Evolutionary conservation across 2,113 vertebrate genomes (phyloP).

Genomic region (Catharus minimus): DNA sequence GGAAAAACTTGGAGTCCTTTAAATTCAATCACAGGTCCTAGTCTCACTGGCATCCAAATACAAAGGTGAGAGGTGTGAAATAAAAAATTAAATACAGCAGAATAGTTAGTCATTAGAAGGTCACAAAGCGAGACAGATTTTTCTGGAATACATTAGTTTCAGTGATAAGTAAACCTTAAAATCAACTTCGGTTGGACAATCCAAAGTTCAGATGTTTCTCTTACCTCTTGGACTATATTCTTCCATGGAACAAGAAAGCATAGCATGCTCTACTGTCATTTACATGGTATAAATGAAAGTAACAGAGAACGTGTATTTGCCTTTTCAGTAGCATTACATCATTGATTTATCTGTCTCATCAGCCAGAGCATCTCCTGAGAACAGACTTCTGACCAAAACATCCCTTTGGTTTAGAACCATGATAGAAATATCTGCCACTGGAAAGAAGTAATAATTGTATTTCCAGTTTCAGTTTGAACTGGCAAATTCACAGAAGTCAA

Average conservation of each 20-base stretch:
- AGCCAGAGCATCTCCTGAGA: not conserved
- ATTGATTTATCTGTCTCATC: not conserved
- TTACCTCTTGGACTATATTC: not conserved
- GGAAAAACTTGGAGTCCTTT: not conserved
- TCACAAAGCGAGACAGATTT: not conserved
- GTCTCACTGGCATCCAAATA: conserved; percentile 12
- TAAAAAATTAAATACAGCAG: conserved; percentile 19
- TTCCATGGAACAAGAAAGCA: not conserved
- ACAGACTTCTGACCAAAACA: not conserved
- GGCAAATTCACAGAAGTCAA: not conserved
- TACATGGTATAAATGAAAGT: not conserved
- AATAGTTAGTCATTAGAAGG: conserved; percentile 20
- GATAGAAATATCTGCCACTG: not conserved
- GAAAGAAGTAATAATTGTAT: not conserved
- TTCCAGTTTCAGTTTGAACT: not conserved
- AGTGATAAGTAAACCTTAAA: conserved; percentile 5
- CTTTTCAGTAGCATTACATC: not conserved
- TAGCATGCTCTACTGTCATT: not conserved
- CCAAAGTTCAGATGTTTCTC: not conserved
- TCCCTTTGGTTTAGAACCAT: not conserved
- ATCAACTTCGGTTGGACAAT: not conserved
- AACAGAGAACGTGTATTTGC: not conserved
- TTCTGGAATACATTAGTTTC: conserved; percentile 23
- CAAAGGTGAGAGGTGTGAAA: conserved; percentile 34
- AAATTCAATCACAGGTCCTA: conserved; percentile 14